A percentile compares a stretch with the other conserved stretches of the same genome.
Conservation (phyloP, 2,888 invertebrate genomes). For the Baccha elongata region DNA sequence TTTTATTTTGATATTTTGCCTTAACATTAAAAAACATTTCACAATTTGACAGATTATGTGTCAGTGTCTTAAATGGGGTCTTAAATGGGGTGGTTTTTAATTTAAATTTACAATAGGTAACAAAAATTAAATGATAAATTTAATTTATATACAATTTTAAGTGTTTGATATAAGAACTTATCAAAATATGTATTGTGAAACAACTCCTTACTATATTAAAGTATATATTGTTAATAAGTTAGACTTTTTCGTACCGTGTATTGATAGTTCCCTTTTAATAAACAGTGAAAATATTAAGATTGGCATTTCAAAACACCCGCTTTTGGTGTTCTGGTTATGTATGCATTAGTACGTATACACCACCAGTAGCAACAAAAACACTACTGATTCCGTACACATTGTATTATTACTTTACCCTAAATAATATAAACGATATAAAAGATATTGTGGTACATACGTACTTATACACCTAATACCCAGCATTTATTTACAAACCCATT, state of each 20-base stretch:
- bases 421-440: conserved; percentile 47
- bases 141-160: too few species aligned
- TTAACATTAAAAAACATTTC: too few species aligned
- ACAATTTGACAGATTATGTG: too few species aligned
- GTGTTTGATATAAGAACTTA: too few species aligned
- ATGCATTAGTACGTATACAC: too few species aligned
- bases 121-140: too few species aligned
- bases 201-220: too few species aligned
- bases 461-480: conserved; percentile 18
- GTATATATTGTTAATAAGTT: neutral
- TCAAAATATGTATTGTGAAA: too few species aligned
- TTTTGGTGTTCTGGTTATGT: neutral
- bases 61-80: too few species aligned
- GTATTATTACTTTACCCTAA: conserved; percentile 46
- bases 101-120: too few species aligned
- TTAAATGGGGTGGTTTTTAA: too few species aligned
- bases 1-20: too few species aligned
- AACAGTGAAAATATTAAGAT: conserved; percentile 36
- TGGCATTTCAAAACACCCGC: conserved; percentile 58
- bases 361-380: conserved; percentile 29
- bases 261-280: conserved; percentile 6
- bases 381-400: conserved; percentile 44
- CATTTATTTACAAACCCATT: conserved; percentile 71
- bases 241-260: conserved; percentile 50
- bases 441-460: conserved; percentile 36